These are phyloP conservation scores for Panonychus citri DNA, from an alignment of 1,140 invertebrate species.

Conservation along the genomic window DNA sequence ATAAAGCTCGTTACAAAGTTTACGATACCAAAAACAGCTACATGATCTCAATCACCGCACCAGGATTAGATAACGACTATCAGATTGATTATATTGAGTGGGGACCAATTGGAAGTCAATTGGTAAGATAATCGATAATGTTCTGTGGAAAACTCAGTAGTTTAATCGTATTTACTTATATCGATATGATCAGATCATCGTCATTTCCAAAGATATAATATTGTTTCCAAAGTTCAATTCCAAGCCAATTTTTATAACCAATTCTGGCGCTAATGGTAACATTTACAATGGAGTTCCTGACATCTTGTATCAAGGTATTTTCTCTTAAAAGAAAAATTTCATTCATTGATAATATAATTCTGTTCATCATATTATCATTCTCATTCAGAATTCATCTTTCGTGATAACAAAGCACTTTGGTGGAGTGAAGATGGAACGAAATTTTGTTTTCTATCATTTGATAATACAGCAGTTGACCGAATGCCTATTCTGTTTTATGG, in stretches of 20 bases:
- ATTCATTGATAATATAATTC: not conserved
- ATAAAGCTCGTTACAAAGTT: slow-evolving; percentile 1
- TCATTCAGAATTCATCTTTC: slow-evolving; percentile 22
- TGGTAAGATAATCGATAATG: too few relatives aligned
- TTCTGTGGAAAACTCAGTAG: too few relatives aligned
- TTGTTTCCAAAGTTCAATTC: not conserved
- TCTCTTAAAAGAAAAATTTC: too few relatives aligned
- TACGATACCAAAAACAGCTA: not conserved
- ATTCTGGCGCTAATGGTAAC: slow-evolving; percentile 12
- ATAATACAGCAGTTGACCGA: slow-evolving; percentile 18
- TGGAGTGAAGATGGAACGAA: slow-evolving; percentile 17
- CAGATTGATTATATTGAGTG: slow-evolving; percentile 19
- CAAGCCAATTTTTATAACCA: slow-evolving; percentile 7
- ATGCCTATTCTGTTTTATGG: slow-evolving; percentile 16
- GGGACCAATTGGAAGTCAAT: slow-evolving; percentile 18
- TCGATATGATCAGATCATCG: not conserved
- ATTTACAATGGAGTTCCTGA: slow-evolving; percentile 26
- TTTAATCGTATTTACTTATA: not conserved
- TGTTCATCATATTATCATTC: not conserved
- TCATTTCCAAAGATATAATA: not conserved
- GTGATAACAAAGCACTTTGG: slow-evolving; percentile 22
- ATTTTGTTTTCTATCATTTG: slow-evolving; percentile 21
- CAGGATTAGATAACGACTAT: not conserved
- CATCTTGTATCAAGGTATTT: slow-evolving; percentile 21
- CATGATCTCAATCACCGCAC: not conserved